phyloP scores from a whole-genome alignment of 30 jellyfish, hydroid and myxozoan species.

The Hydractinia echinata region DNA sequence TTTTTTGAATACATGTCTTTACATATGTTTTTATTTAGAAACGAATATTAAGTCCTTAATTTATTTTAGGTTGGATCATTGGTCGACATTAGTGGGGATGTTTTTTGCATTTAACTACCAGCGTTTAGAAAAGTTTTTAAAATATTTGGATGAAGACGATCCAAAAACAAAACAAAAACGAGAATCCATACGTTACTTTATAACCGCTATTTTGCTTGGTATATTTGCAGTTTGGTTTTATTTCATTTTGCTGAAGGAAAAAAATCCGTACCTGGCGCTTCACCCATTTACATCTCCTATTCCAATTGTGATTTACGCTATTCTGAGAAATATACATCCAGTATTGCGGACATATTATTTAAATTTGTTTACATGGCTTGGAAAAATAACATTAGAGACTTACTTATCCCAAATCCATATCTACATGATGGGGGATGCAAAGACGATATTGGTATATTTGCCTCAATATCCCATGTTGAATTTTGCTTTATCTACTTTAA shows the following conservation, averaged over 20 bases:
- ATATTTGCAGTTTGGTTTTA: constrained; percentile 60
- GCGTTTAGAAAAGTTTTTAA: constrained; percentile 51
- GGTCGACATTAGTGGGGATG: constrained; percentile 95
- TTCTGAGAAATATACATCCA: constrained; percentile 84
- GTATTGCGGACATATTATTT: constrained; percentile 57
- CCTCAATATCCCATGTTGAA: constrained; percentile 88
- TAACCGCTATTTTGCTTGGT: constrained; percentile 40
- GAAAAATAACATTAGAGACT: constrained; percentile 83
- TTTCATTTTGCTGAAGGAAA: constrained; percentile 38
- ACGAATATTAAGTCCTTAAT: background rate
- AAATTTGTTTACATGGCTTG: constrained; percentile 77
- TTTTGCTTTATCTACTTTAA: constrained; percentile 62
- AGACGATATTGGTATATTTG: constrained; percentile 61
- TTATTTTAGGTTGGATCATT: constrained; percentile 69
- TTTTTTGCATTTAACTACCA: constrained; percentile 76
- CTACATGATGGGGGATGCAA: constrained; percentile 92
- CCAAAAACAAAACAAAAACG: constrained; percentile 34
- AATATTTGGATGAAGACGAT: constrained; percentile 57
- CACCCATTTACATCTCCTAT: constrained; percentile 85
- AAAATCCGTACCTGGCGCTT: constrained; percentile 48
- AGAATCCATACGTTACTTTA: constrained; percentile 50
- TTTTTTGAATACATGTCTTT: no score
- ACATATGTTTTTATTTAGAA: no score
- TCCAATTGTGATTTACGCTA: constrained; percentile 66
- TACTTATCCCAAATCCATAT: constrained; percentile 86